Conservation (phyloP, 2,888 invertebrate species). For the Eremobia ochroleuca region DNA sequence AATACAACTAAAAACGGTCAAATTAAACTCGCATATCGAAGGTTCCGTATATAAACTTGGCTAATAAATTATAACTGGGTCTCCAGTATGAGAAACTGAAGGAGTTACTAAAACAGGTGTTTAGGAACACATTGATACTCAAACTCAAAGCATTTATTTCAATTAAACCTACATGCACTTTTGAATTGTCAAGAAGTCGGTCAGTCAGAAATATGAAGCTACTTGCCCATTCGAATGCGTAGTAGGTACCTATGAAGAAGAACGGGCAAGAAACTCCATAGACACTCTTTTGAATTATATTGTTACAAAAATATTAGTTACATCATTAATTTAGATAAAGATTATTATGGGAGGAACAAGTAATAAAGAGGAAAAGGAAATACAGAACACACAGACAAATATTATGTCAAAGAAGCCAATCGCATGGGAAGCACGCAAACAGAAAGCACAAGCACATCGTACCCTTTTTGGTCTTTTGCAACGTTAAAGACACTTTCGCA, state of each 20-base stretch:
- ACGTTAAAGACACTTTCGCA: constrained; percentile 30
- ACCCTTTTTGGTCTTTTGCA: background rate
- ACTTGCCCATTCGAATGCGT: background rate
- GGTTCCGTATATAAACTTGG: background rate
- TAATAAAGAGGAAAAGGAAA: background rate
- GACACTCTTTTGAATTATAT: no score
- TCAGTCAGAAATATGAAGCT: no score
- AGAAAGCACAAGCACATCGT: background rate
- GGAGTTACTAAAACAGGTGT: background rate
- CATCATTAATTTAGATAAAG: background rate
- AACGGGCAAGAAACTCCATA: background rate
- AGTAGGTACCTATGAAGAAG: background rate
- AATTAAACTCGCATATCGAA: background rate
- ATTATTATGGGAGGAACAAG: background rate
- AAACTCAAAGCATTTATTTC: background rate
- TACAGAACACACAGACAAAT: background rate
- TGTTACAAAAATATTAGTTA: background rate
- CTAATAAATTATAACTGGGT: background rate
- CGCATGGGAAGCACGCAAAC: background rate
- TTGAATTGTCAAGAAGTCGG: no score
- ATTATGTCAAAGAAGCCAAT: background rate
- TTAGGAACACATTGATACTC: background rate
- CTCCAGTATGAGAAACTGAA: background rate
- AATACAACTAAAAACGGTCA: constrained; percentile 1
- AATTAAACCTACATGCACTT: background rate